Conservation (phyloP, 2,888 invertebrate genomes). For the Hydrotaea cyrtoneurina region DNA sequence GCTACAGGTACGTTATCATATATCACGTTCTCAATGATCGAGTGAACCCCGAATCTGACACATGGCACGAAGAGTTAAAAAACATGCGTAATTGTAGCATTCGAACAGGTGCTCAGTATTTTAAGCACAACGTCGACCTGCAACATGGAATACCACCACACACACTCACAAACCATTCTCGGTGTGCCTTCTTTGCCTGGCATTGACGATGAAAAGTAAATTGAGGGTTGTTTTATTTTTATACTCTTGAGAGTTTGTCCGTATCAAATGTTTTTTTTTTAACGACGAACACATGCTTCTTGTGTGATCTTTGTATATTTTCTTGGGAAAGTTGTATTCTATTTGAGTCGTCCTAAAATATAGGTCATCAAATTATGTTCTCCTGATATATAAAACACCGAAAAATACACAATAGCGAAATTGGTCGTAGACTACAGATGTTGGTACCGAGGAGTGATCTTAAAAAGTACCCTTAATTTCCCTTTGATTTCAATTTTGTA, state of each 20-base stretch:
- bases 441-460: too few relatives aligned
- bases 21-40: too few relatives aligned
- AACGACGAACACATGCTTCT: not conserved
- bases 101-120: slow-evolving; percentile 62
- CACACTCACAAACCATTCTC: not conserved
- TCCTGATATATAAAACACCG: not conserved
- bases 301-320: not conserved
- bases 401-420: slow-evolving; percentile 1
- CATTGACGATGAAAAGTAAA: not conserved
- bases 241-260: not conserved
- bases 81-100: slow-evolving; percentile 68
- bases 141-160: not conserved
- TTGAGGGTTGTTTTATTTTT: not conserved
- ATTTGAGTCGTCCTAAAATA: not conserved
- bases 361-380: not conserved
- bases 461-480: too few relatives aligned
- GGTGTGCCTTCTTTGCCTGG: not conserved
- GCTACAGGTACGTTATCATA: too few relatives aligned
- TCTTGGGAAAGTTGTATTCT: not conserved
- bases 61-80: slow-evolving; percentile 46
- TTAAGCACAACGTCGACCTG: not conserved
- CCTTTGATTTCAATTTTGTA: too few relatives aligned
- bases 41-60: not conserved
- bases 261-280: not conserved
- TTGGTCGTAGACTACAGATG: not conserved